Percentiles rank a stretch among this genome's conserved stretches.
These are phyloP conservation scores for Agriopis aurantiaria DNA, from an alignment of 2,888 invertebrate genomes.

Conservation along the genomic window DNA sequence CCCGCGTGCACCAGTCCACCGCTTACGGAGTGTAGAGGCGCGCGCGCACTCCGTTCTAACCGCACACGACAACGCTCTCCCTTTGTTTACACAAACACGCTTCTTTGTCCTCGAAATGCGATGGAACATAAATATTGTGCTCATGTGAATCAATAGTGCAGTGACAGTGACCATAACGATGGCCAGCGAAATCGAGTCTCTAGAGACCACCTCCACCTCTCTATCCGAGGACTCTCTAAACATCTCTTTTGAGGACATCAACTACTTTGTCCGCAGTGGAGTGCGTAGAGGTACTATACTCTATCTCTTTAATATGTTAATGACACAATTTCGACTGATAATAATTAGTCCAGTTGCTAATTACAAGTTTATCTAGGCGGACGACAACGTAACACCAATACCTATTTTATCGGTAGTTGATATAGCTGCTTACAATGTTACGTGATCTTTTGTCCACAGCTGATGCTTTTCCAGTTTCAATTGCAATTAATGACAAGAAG, in stretches of 20 bases:
- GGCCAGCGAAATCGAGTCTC: slow-evolving; percentile 74
- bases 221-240: slow-evolving; percentile 83
- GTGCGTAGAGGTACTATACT: slow-evolving; percentile 83
- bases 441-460: slow-evolving; percentile 23
- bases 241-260: slow-evolving; percentile 89
- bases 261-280: slow-evolving; percentile 88
- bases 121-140: slow-evolving; percentile 60
- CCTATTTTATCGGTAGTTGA: slow-evolving; percentile 32
- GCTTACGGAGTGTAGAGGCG: slow-evolving; percentile 33
- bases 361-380: slow-evolving; percentile 37
- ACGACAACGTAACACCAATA: slow-evolving; percentile 35
- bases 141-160: slow-evolving; percentile 56
- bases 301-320: slow-evolving; percentile 15
- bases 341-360: slow-evolving; percentile 37
- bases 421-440: slow-evolving; percentile 29
- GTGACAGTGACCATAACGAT: slow-evolving; percentile 63
- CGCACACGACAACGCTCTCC: slow-evolving; percentile 32
- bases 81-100: slow-evolving; percentile 73
- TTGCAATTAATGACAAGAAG: not conserved
- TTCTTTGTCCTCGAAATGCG: slow-evolving; percentile 70
- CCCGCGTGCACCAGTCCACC: slow-evolving; percentile 39
- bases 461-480: slow-evolving; percentile 9
- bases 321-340: slow-evolving; percentile 33
- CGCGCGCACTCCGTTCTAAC: slow-evolving; percentile 13
- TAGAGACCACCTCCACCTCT: slow-evolving; percentile 75